These are phyloP conservation scores for Acrocyrtus sp. DNA, from an alignment of 2,888 invertebrate species.

Conservation along the genomic window DNA sequence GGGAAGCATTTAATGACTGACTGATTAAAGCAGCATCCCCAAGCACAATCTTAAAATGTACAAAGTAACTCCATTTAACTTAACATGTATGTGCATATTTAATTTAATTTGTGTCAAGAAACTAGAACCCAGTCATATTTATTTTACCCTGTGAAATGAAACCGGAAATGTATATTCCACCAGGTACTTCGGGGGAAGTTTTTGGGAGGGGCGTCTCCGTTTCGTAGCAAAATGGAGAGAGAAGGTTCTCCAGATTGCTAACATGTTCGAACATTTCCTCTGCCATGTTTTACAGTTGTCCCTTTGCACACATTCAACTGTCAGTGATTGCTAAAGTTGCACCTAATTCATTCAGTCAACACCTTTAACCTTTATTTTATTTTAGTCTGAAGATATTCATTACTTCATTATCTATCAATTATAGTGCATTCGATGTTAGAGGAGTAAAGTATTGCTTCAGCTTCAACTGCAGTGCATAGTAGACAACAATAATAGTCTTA, in stretches of 20 bases:
- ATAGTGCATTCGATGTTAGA: no score
- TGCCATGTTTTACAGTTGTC: no score
- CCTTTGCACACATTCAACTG: slow-evolving; percentile 4
- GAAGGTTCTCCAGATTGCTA: slow-evolving; percentile 53
- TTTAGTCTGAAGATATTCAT: no score
- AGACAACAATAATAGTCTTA: no score
- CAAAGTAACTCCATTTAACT: slow-evolving; percentile 16
- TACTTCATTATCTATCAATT: no score
- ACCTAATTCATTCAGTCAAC: no score
- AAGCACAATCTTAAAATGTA: slow-evolving; percentile 60
- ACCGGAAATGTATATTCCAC: slow-evolving; percentile 46
- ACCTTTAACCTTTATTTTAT: no score
- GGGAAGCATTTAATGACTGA: slow-evolving; percentile 58
- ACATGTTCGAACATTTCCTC: slow-evolving; percentile 21
- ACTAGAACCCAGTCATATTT: not conserved
- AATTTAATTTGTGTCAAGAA: not conserved
- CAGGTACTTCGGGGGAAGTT: slow-evolving; percentile 45
- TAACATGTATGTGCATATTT: no score
- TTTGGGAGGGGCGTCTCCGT: slow-evolving; percentile 42
- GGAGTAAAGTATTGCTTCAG: no score
- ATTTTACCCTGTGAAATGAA: slow-evolving; percentile 57
- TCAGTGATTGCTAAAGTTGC: not conserved
- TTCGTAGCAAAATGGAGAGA: slow-evolving; percentile 60
- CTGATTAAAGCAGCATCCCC: slow-evolving; percentile 59
- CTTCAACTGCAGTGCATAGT: no score